Evolutionary conservation across 2,113 vertebrate genomes (phyloP), one percentile per base, ranked within the genome.

Genomic region (Gambusia affinis): DNA sequence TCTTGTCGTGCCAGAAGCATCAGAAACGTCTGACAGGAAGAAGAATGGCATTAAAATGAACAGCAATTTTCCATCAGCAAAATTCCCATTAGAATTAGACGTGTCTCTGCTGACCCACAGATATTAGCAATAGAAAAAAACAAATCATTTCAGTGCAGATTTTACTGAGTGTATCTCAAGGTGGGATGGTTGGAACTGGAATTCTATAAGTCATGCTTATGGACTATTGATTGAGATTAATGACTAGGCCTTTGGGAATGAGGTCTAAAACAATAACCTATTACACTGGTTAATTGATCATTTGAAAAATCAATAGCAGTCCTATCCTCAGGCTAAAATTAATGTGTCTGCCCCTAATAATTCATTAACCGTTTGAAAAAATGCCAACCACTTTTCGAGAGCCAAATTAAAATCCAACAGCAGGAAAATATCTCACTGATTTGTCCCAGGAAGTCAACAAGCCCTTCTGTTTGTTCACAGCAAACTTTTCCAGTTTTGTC

Each of bases 231-330:
- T 92, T 90, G 81, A 91, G 88, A 93, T 92, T 84, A 91, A 94
- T 92, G 83, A 71, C 24, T 7, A 51, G 73, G 72, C 81, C 86
- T 87, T 88, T 84, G 80, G 79, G 80, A 92, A 88, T 73, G 72
- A 88, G 80, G 79, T 86, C 85, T 92, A 86, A 92, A 93, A 92
- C 85, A 94, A 90, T 88, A 92, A 87, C 82, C 85, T 78, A 91
- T 94, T 92, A 92, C 80, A 70, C 44, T 62, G 77, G 76, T 79
- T 92, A 93, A 93, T 93, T 92, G 91, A 92, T 93, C 84, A 85
- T 91, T 88, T 87, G 71, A 85, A 90, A 93, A 92, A 91, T 90
- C 83, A 82, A 90, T 88, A 83, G 71, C 67, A 75, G 74, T 89
- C 67, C 69, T 86, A 83, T 86, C 80, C 83, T 76, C 37, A 60